phyloP scores from a whole-genome alignment of 1,140 invertebrate species.

The Octopus sinensis region DNA sequence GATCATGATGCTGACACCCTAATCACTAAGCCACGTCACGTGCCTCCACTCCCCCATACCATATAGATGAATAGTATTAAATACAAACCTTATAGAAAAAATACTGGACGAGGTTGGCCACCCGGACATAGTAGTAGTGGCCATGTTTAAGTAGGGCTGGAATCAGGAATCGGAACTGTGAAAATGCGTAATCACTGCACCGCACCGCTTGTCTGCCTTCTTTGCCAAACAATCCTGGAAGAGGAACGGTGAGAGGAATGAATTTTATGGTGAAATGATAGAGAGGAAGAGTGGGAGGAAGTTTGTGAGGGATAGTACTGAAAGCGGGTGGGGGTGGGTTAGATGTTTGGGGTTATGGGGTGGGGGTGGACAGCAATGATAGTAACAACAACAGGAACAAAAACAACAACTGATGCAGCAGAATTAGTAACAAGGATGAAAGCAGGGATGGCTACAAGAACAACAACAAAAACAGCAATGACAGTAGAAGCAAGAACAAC shows the following conservation, averaged over 20 bases:
- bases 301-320: not conserved
- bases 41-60: no score
- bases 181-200: slow-evolving; percentile 88
- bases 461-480: no score
- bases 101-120: slow-evolving; percentile 89
- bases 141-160: slow-evolving; percentile 86
- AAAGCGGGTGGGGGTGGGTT: not conserved
- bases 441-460: no score
- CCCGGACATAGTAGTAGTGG: slow-evolving; percentile 90
- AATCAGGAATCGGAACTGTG: slow-evolving; percentile 81
- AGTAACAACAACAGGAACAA: not conserved
- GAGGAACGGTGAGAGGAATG: slow-evolving; percentile 66
- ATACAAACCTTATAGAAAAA: slow-evolving; percentile 83
- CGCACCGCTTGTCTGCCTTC: slow-evolving; percentile 93
- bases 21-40: no score
- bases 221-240: slow-evolving; percentile 85
- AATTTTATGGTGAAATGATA: not conserved
- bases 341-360: not conserved
- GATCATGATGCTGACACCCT: no score
- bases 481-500: no score
- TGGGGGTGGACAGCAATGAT: not conserved
- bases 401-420: not conserved
- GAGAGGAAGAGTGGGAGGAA: not conserved
- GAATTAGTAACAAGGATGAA: no score
- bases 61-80: not conserved